Percentiles rank a stretch among this genome's conserved stretches.
phyloP scores from a whole-genome alignment of 1,140 invertebrate genomes.

The Drosophila oshimai region DNA sequence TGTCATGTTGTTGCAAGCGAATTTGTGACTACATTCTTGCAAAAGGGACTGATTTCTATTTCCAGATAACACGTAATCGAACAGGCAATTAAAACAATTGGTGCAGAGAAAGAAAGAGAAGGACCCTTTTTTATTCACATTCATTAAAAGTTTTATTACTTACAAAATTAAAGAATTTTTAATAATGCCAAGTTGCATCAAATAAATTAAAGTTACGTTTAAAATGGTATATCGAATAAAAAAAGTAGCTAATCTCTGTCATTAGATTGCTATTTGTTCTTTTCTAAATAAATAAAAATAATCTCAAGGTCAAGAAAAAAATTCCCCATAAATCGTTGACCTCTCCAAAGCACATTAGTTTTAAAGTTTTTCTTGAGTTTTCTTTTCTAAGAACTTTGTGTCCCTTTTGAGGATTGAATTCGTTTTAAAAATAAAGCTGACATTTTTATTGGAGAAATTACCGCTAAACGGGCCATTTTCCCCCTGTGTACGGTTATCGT shows the following conservation, averaged over 20 bases:
- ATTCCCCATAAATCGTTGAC: not conserved
- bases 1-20: not conserved
- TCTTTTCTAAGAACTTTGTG: not conserved
- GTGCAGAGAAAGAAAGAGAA: not conserved
- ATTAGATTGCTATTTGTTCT: no score
- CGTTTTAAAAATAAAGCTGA: not conserved
- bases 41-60: not conserved
- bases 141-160: no score
- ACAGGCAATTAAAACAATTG: not conserved
- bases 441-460: not conserved
- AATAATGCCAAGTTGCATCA: no score
- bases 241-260: no score
- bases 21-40: not conserved
- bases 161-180: no score
- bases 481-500: slow-evolving; percentile 17
- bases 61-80: not conserved
- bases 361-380: not conserved
- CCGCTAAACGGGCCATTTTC: not conserved
- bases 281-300: no score
- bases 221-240: no score
- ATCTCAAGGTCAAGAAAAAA: no score
- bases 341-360: not conserved
- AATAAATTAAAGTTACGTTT: no score
- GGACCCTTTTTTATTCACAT: no score
- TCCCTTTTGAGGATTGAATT: not conserved